A percentile compares a stretch with the other conserved stretches of the same genome.
These are phyloP conservation scores for Pseudoips prasinana DNA, from an alignment of 2,888 invertebrate species.

Conservation along the genomic window DNA sequence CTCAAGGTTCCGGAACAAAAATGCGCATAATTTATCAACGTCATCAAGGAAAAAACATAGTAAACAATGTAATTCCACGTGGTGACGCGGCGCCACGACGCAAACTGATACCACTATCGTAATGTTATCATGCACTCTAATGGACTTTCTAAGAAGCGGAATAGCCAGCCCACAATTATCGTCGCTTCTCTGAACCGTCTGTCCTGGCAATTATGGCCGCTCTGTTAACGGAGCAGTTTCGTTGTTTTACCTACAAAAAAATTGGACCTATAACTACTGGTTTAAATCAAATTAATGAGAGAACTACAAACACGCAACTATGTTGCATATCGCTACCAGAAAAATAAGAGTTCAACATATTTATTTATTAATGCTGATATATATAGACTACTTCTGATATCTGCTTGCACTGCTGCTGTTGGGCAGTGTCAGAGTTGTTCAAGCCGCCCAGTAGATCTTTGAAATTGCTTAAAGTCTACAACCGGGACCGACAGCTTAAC, in stretches of 20 bases:
- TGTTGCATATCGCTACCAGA: too few relatives aligned
- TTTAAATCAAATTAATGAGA: conserved; percentile 21
- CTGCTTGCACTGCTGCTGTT: too few relatives aligned
- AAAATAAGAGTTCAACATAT: too few relatives aligned
- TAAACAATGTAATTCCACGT: conserved; percentile 39
- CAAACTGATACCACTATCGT: conserved; percentile 64
- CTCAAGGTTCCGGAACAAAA: conserved; percentile 23
- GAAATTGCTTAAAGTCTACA: too few relatives aligned
- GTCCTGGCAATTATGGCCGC: conserved; percentile 49
- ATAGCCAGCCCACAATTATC: conserved; percentile 61
- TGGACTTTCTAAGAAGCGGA: conserved; percentile 60
- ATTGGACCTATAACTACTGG: conserved; percentile 16
- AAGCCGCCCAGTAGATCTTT: too few relatives aligned
- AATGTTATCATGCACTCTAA: conserved; percentile 63
- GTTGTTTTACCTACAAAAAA: conserved; percentile 26
- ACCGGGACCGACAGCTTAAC: too few relatives aligned
- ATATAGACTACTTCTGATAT: too few relatives aligned
- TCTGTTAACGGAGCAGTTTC: conserved; percentile 17
- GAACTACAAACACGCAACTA: too few relatives aligned
- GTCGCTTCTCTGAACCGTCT: conserved; percentile 61
- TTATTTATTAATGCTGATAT: too few relatives aligned
- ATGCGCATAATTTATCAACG: conserved; percentile 12
- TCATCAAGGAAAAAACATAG: conserved; percentile 25
- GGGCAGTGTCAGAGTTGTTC: too few relatives aligned
- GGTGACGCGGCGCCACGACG: conserved; percentile 37